Percentiles rank a stretch among this genome's conserved stretches.
phyloP scores from a whole-genome alignment of 2,797 vertebrate genomes.

The Microtus obscurus region DNA sequence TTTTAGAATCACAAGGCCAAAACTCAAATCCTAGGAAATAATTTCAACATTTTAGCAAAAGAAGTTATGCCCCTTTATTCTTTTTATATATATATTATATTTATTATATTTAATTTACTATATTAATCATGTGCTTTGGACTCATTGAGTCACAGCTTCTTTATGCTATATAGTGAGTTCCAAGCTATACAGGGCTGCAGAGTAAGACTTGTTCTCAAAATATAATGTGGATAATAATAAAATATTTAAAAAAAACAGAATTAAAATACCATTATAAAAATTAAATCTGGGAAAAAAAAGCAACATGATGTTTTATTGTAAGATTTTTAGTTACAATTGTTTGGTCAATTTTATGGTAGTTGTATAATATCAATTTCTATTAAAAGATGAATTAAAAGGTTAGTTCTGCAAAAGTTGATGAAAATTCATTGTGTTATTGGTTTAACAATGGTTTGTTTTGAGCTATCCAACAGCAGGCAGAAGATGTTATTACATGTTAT shows the following conservation, averaged over 20 bases:
- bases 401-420: neutral
- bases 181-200: neutral
- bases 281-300: slow-evolving; percentile 49
- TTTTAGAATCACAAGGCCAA: neutral
- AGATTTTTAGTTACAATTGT: neutral
- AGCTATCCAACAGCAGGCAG: neutral
- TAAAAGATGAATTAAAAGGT: neutral
- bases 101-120: neutral
- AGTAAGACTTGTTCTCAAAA: neutral
- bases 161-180: neutral
- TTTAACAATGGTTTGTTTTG: neutral
- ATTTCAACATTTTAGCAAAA: slow-evolving; percentile 20
- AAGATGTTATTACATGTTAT: neutral
- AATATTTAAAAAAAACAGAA: neutral
- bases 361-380: neutral
- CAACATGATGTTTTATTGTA: neutral
- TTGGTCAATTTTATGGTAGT: neutral
- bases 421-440: slow-evolving; percentile 8
- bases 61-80: neutral
- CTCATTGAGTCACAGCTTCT: neutral
- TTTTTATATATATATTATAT: neutral
- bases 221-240: neutral
- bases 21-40: slow-evolving; percentile 23
- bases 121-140: neutral
- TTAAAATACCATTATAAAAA: neutral